Evolutionary conservation across 1,140 invertebrate genomes (phyloP), one percentile per base, ranked within the genome.

Genomic region (Heliothis virescens): DNA sequence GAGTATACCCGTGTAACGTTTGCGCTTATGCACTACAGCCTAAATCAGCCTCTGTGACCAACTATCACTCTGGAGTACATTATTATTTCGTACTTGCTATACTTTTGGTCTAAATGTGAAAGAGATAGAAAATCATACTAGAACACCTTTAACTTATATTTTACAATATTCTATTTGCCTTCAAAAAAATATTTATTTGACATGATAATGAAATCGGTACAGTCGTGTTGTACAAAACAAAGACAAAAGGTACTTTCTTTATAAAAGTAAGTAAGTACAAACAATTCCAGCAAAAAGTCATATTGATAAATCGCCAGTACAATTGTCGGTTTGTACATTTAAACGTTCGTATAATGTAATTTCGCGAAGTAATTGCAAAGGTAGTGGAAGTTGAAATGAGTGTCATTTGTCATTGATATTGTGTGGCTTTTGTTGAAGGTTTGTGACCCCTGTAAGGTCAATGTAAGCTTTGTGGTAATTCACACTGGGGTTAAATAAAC

Each of bases 291-390:
- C 21, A 21, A 63, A 63, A 63, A 63, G 13, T 63, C 59, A 13
- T 63, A 63, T 47, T 63, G 62, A 63, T 63, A 63, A 63, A 63
- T 63, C 62, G 62, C 4, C 62, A 41, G 7, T 16, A 15, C 29
- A 47, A 63, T 29, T 47, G 62, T 41, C 34, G 4, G 62, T 41
- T 63, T 63, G 62, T 26, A 16, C 13, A 26, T 41, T 9, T 41
- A 47, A 65, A 41, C 41, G 62, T 26, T 41, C 13, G 60, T 41
- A 16, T n/a, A 47, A 65, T 47, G 62, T 47, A 65, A 65, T 65
- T 47, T 47, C 11, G 65, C 21, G 47, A 50, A 69, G 16, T 50
- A 21, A 69, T 69, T 69, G 16, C 13, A 9, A 52, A 52, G 18
- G 16, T 52, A 26, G 47, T 52, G 21, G 50, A 12, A 52, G 18